Percentiles rank a stretch among this genome's conserved stretches.
Evolutionary conservation across 2,888 invertebrate species (phyloP).

Genomic region (Gymnocheta viridis): DNA sequence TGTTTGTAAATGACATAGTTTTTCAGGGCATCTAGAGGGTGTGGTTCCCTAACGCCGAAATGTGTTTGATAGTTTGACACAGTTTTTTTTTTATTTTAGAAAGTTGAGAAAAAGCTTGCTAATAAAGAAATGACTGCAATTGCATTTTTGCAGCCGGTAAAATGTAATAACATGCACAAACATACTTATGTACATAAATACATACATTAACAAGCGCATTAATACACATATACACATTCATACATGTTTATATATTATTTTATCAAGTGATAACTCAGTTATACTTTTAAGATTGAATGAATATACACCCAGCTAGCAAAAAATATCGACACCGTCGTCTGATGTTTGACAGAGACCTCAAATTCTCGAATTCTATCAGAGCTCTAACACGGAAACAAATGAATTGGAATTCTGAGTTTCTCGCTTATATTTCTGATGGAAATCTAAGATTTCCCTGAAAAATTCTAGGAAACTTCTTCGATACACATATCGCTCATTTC

Average conservation of each 20-base stretch:
- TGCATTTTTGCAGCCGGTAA: slow-evolving; percentile 51
- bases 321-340: no score
- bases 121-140: slow-evolving; percentile 23
- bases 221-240: neutral
- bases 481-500: no score
- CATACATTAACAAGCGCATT: neutral
- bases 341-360: no score
- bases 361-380: no score
- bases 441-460: no score
- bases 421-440: no score
- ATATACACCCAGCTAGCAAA: no score
- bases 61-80: slow-evolving; percentile 69
- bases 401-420: no score
- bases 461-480: no score
- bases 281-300: neutral
- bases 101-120: slow-evolving; percentile 55
- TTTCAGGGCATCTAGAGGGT: slow-evolving; percentile 80
- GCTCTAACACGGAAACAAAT: no score
- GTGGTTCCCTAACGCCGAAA: slow-evolving; percentile 75
- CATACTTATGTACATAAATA: neutral
- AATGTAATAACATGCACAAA: slow-evolving; percentile 30
- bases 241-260: neutral
- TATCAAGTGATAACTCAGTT: neutral
- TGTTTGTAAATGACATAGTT: slow-evolving; percentile 65
- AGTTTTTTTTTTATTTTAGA: slow-evolving; percentile 49